Evolutionary conservation across 35 echinoderm and acorn worm species (phyloP).

Genomic region (Eucidaris tribuloides): DNA sequence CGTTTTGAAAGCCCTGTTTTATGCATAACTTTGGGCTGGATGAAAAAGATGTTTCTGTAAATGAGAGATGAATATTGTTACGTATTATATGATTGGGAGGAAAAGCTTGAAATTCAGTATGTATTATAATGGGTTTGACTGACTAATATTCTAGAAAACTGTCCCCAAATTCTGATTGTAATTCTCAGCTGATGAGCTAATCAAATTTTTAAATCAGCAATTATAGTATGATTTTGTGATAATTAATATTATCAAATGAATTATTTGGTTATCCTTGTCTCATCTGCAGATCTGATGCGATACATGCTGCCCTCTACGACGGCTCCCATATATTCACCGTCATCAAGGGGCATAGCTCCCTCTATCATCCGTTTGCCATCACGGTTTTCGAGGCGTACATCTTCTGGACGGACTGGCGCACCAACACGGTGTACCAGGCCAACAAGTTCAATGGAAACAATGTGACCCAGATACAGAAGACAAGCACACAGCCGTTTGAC

Average conservation of each 20-base stretch:
- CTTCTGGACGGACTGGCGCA: conserved; percentile 98
- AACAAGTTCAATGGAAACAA: conserved; percentile 86
- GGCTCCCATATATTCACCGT: conserved; percentile 55
- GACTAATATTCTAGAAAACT: too few species aligned
- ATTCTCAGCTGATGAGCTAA: not conserved
- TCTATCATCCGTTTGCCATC: conserved; percentile 93
- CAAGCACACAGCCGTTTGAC: conserved; percentile 86
- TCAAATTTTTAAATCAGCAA: not conserved
- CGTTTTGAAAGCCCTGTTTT: too few species aligned
- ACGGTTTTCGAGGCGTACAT: conserved; percentile 80
- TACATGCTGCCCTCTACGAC: conserved; percentile 79
- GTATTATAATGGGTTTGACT: too few species aligned
- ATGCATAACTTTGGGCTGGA: too few species aligned
- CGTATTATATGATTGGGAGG: too few species aligned
- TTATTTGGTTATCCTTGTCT: not conserved
- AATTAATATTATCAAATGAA: too few species aligned
- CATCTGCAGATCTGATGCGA: conserved; percentile 75
- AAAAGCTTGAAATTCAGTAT: too few species aligned
- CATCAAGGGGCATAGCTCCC: conserved; percentile 45
- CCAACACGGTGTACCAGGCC: conserved; percentile 75
- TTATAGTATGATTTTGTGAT: not conserved
- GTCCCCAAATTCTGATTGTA: not conserved
- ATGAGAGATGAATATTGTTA: too few species aligned
- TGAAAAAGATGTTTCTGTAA: too few species aligned
- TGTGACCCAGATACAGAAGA: conserved; percentile 66